Evolutionary conservation across 2,888 invertebrate genomes (phyloP), one percentile per base, ranked within the genome.

Genomic region (Hybos culiciformis): DNA sequence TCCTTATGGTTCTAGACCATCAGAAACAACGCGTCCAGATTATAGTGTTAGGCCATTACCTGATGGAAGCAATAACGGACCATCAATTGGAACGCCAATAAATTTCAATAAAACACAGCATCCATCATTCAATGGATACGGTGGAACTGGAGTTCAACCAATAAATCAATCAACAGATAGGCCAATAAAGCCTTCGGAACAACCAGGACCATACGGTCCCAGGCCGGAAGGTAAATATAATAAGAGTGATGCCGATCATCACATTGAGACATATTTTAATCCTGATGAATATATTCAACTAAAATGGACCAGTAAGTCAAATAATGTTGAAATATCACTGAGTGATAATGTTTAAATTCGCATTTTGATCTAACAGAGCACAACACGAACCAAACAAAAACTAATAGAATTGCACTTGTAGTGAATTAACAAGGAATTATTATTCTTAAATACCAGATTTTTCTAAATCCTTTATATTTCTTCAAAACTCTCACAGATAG

Each of bases 231-330:
- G 54, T 39, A 51, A 50, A 31, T 53, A 50, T 45, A 58, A 59
- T 43, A 56, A 56, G 31, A 42, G 39, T 32, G 39, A 31, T 32
- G 59, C 60, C 34, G 63, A 63, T 39, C 62, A 63, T 45, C 56
- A 58, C 7, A 66, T 66, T 37, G 57, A 62, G 26, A 66, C 66
- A 2, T 66, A 58, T 45, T 66, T 66, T 41, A 66, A 66, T 58
- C 66, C 66, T 2, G 62, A 61, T 29, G 65, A 66, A 33, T 65
- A 65, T 49, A 51, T 56, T 45, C 51, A 56, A 40, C 51, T 51
- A 11, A 59, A 54, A 43, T 51, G 55, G 43, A 61, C 59, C 50
- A 57, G 64, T 65, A 50, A 59, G 63, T 41, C 14, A 29, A 32
- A 15, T n/a, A n/a, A n/a, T n/a, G n/a, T n/a, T n/a, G n/a, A n/a